Evolutionary conservation across 2,797 vertebrate genomes (phyloP).

Genomic region (Lagodon rhomboides): DNA sequence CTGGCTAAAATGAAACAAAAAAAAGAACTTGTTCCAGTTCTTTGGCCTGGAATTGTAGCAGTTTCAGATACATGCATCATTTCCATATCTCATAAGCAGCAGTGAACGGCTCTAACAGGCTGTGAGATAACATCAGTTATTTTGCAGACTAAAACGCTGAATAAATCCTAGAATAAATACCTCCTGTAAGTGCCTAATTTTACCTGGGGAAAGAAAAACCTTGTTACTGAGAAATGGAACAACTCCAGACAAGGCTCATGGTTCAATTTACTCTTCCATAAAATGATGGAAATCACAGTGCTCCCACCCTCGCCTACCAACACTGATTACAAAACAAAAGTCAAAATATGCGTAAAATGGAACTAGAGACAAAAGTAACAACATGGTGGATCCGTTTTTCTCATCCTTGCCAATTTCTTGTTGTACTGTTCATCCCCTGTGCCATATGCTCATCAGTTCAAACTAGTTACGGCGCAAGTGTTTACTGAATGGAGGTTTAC

Average conservation of each 20-base stretch:
- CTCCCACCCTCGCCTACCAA: neutral
- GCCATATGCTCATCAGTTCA: neutral
- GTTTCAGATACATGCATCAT: constrained; percentile 45
- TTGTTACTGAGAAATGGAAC: constrained; percentile 8
- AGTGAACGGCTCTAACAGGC: constrained; percentile 42
- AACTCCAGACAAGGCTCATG: constrained; percentile 4
- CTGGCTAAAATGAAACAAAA: constrained; percentile 3
- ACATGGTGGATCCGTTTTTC: no score
- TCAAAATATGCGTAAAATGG: neutral
- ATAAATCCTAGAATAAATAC: constrained; percentile 57
- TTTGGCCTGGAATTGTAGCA: constrained; percentile 28
- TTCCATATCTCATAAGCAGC: constrained; percentile 47
- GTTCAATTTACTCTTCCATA: constrained; percentile 35
- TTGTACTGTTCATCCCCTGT: neutral
- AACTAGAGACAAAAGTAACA: neutral
- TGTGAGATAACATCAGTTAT: constrained; percentile 67
- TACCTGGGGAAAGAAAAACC: constrained; percentile 21
- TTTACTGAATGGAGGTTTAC: neutral
- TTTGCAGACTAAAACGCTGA: constrained; percentile 62
- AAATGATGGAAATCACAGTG: constrained; percentile 15
- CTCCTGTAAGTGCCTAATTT: constrained; percentile 44
- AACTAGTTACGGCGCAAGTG: neutral
- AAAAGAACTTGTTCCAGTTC: constrained; percentile 26
- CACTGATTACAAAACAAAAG: constrained; percentile 16
- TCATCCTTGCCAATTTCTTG: neutral